Evolutionary conservation across 2,888 invertebrate species (phyloP).

Genomic region (Schizaphis graminum): DNA sequence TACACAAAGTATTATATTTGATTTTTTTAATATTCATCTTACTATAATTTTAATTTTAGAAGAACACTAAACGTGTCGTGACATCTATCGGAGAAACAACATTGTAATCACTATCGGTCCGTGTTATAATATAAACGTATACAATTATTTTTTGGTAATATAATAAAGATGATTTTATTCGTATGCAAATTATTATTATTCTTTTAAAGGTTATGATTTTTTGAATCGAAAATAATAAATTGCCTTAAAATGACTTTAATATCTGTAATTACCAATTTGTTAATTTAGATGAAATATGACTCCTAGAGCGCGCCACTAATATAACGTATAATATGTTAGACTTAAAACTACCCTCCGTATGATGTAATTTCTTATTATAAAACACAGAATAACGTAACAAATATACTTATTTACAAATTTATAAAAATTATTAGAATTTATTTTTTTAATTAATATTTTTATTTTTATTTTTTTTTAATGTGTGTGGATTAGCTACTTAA

Average conservation of each 20-base stretch:
- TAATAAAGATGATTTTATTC: neutral
- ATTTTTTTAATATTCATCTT: neutral
- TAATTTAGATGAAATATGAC: neutral
- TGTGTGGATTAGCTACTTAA: neutral
- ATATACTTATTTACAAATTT: neutral
- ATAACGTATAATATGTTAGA: neutral
- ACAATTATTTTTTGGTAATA: neutral
- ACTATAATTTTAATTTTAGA: neutral
- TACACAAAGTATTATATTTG: neutral
- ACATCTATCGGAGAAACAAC: slow-evolving; percentile 55
- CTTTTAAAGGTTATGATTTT: neutral
- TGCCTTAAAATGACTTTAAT: neutral
- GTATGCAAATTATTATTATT: neutral
- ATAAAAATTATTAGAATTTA: neutral
- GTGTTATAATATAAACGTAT: neutral
- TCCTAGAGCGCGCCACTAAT: slow-evolving; percentile 54
- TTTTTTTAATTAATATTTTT: too few relatives aligned
- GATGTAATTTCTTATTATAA: neutral
- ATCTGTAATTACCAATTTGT: neutral
- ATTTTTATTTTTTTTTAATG: too few relatives aligned
- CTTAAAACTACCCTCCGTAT: slow-evolving; percentile 5
- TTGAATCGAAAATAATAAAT: neutral
- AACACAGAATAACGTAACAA: neutral
- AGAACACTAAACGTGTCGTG: slow-evolving; percentile 32
- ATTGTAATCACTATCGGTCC: neutral